Evolutionary conservation across 2,888 invertebrate species (phyloP).

Genomic region (Stenodera caucasica): DNA sequence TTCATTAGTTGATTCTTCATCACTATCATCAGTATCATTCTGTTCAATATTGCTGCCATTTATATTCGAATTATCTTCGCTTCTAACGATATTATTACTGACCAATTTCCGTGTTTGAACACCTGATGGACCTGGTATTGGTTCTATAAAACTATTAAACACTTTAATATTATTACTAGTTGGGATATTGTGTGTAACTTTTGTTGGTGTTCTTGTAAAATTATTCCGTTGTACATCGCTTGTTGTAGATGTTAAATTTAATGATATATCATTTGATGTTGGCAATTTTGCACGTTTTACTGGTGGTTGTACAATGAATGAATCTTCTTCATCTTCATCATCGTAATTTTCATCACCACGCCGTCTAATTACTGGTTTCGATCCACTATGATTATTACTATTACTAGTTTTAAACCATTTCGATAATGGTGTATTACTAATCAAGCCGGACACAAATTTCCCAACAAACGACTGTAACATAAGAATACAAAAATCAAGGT

Average conservation of each 20-base stretch:
- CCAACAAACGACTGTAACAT: slow-evolving; percentile 69
- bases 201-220: neutral
- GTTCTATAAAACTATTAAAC: slow-evolving; percentile 40
- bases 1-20: slow-evolving; percentile 62
- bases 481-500: slow-evolving; percentile 30
- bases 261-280: slow-evolving; percentile 23
- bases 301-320: slow-evolving; percentile 57
- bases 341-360: slow-evolving; percentile 50
- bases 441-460: slow-evolving; percentile 67
- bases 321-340: slow-evolving; percentile 41
- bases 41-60: slow-evolving; percentile 15
- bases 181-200: slow-evolving; percentile 14
- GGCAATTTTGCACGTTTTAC: slow-evolving; percentile 53
- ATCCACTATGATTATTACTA: slow-evolving; percentile 33
- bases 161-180: slow-evolving; percentile 18
- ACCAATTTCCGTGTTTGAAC: slow-evolving; percentile 41
- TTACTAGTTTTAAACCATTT: slow-evolving; percentile 57
- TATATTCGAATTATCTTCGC: slow-evolving; percentile 9
- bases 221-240: slow-evolving; percentile 5
- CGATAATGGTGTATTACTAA: slow-evolving; percentile 62
- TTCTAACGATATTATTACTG: slow-evolving; percentile 17
- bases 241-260: slow-evolving; percentile 18
- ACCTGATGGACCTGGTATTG: slow-evolving; percentile 52
- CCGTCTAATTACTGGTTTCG: slow-evolving; percentile 51
- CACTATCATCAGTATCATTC: slow-evolving; percentile 59